Percentiles rank a stretch among this genome's conserved stretches.
phyloP scores from a whole-genome alignment of 2,888 invertebrate species.

The Lissonota sp. region DNA sequence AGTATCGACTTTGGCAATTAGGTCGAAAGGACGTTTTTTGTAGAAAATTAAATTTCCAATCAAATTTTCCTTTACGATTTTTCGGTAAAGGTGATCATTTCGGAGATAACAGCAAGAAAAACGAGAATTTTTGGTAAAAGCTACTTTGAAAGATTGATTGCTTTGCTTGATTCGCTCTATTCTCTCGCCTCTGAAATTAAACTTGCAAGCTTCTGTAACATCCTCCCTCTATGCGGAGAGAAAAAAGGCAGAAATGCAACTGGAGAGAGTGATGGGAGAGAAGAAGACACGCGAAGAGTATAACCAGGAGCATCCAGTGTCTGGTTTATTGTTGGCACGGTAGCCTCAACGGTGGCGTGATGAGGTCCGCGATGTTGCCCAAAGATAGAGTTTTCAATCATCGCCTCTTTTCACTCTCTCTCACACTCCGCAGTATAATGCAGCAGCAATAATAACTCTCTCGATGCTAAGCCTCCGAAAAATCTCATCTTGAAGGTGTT shows the following conservation, averaged over 20 bases:
- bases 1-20: no score
- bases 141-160: no score
- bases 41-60: no score
- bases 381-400: slow-evolving; percentile 71
- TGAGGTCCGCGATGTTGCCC: slow-evolving; percentile 69
- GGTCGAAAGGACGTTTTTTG: no score
- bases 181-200: background rate
- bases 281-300: slow-evolving; percentile 26
- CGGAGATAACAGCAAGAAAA: no score
- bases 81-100: no score
- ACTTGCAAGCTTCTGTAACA: no score
- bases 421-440: background rate
- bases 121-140: no score
- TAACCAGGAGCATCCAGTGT: slow-evolving; percentile 62
- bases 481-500: slow-evolving; percentile 34
- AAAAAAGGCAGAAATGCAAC: background rate
- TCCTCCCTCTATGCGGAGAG: background rate
- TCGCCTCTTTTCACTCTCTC: slow-evolving; percentile 31
- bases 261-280: background rate
- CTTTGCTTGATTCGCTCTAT: background rate
- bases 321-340: slow-evolving; percentile 67
- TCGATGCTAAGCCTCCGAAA: slow-evolving; percentile 18
- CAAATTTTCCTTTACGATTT: no score
- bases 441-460: slow-evolving; percentile 6
- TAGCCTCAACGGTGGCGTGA: slow-evolving; percentile 67